These are phyloP conservation scores for Cathartes aura DNA, from an alignment of 2,113 vertebrate species.

Conservation along the genomic window DNA sequence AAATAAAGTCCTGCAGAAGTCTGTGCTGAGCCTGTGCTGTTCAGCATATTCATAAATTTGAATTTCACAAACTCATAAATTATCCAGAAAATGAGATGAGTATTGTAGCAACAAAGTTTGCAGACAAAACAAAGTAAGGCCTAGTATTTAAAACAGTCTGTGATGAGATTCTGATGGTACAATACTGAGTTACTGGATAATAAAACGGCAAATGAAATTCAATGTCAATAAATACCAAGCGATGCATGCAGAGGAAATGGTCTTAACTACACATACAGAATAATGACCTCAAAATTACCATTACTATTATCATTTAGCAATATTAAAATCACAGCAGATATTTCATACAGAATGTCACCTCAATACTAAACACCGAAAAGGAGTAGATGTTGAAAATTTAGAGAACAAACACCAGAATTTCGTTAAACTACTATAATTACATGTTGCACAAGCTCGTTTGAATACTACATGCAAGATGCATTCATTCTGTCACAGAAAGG, in stretches of 20 bases:
- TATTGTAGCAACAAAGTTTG: neutral
- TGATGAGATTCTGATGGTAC: neutral
- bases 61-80: neutral
- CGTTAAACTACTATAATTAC: neutral
- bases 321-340: neutral
- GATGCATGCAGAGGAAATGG: constrained; percentile 7
- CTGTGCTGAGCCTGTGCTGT: neutral
- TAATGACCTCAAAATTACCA: neutral
- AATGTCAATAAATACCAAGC: constrained; percentile 11
- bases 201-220: constrained; percentile 38
- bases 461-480: neutral
- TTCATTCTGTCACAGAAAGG: neutral
- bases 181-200: neutral
- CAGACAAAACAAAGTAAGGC: constrained; percentile 13
- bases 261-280: neutral
- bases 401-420: neutral
- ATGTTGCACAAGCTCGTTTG: neutral
- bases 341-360: neutral
- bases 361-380: neutral
- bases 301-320: neutral
- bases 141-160: neutral
- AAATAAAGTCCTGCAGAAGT: constrained; percentile 4
- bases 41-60: neutral
- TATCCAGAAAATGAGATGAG: neutral
- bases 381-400: neutral